Percentiles rank a stretch among this genome's conserved stretches.
phyloP scores from a whole-genome alignment of 2,888 invertebrate genomes.

The Calliopum simillimum region DNA sequence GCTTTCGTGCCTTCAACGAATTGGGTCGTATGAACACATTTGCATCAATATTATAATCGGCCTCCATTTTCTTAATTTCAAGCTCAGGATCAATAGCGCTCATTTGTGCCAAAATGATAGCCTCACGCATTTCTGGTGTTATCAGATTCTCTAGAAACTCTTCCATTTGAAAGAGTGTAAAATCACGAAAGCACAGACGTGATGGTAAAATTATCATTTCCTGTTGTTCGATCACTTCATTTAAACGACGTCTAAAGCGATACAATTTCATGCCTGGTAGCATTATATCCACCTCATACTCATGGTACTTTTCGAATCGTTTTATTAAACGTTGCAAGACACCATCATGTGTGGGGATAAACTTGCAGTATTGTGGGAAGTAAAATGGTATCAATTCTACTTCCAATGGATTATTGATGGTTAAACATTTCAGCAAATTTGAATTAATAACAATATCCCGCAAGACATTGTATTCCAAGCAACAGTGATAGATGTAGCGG shows the following conservation, averaged over 20 bases:
- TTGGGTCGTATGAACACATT: conserved; percentile 52
- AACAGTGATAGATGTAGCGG: conserved; percentile 50
- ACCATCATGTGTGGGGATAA: conserved; percentile 52
- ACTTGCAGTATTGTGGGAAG: conserved; percentile 52
- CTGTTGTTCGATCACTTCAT: conserved; percentile 52
- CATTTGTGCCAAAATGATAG: background rate
- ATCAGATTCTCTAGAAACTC: conserved; percentile 51
- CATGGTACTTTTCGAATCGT: conserved; percentile 49
- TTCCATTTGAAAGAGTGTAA: conserved; percentile 54
- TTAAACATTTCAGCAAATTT: conserved; percentile 15
- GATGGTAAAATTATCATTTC: conserved; percentile 52
- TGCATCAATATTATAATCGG: conserved; percentile 39
- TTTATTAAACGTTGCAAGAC: conserved; percentile 50
- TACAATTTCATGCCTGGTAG: conserved; percentile 49
- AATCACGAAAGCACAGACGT: conserved; percentile 60
- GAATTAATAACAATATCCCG: conserved; percentile 29
- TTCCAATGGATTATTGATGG: background rate
- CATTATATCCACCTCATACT: conserved; percentile 47
- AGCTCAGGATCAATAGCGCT: background rate
- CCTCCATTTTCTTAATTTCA: background rate
- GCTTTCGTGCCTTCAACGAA: conserved; percentile 51
- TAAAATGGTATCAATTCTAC: conserved; percentile 40
- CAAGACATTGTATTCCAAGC: conserved; percentile 55
- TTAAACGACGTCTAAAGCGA: conserved; percentile 48
- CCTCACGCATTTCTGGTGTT: conserved; percentile 44